Evolutionary conservation across 2,113 vertebrate genomes (phyloP), one percentile per base, ranked within the genome.

Genomic region (Scomber scombrus): DNA sequence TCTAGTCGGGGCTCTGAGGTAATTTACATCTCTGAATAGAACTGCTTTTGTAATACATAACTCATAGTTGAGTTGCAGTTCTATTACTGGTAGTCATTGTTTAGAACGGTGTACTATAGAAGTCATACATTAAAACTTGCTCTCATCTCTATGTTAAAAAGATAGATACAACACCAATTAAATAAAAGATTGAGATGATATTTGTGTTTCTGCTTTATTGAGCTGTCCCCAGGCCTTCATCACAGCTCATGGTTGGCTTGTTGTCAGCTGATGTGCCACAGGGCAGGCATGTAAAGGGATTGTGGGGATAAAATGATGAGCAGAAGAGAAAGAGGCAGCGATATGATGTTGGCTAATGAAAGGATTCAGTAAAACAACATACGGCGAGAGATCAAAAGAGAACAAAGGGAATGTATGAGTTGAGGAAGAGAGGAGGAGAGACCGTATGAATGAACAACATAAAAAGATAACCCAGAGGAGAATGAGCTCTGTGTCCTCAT

Each of bases 241-340:
- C 60, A 34, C 56, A 15, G 61, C 46, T 68, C 31, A 34, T 8
- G 52, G 45, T 26, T 45, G 13, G 61, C 65, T 57, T 40, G 15
- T 78, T 62, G 21, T 75, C 46, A 65, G 61, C 21, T 31, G 23
- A 51, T 64, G 79, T 50, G 84, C 70, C 12, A 52, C 21, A 57
- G 51, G 62, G 61, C 29, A 23, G 55, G 63, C 47, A 11, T 67
- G 60, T 84, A 69, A 81, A 46, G 50, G 23, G 66, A 89, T 83
- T 75, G 65, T 50, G 55, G 18, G 71, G 58, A 61, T 56, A 50
- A 47, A 78, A 45, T 23, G 19, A 62, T n/a, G 46, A 34, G 7
- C 40, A 55, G 26, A 29, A 18, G 43, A 68, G 70, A 71, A 55
- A 62, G 21, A 47, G 60, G 60, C 15, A 15, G 50, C 47, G 60